phyloP scores from a whole-genome alignment of 2,113 vertebrate species.

The Atherinomorus stipes region DNA sequence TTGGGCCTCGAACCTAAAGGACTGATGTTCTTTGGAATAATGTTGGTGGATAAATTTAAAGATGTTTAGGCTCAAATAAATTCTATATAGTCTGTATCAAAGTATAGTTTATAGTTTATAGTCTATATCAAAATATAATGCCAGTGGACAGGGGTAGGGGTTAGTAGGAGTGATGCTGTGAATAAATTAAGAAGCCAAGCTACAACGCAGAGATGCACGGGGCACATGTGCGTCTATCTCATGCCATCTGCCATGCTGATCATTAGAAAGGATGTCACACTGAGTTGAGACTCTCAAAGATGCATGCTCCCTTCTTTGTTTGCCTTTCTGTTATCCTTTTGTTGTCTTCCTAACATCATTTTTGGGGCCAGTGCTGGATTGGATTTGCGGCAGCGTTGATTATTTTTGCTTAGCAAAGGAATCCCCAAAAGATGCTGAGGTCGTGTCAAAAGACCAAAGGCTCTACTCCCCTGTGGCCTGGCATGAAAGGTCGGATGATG shows the following conservation, averaged over 20 bases:
- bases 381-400: conserved; percentile 40
- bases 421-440: conserved; percentile 56
- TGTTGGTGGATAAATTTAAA: neutral
- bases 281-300: conserved; percentile 56
- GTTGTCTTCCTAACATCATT: conserved; percentile 45
- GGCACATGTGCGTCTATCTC: conserved; percentile 49
- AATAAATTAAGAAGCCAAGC: conserved; percentile 40
- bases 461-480: conserved; percentile 36
- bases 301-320: conserved; percentile 38
- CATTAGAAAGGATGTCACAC: conserved; percentile 70
- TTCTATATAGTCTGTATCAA: neutral
- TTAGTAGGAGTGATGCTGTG: conserved; percentile 15
- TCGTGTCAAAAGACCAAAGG: conserved; percentile 35
- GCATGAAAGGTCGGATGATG: conserved; percentile 62
- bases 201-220: conserved; percentile 15
- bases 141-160: neutral
- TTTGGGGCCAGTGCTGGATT: conserved; percentile 57
- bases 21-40: neutral
- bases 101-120: conserved; percentile 9
- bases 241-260: conserved; percentile 70
- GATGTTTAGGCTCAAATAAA: too few relatives aligned
- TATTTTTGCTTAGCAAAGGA: conserved; percentile 58
- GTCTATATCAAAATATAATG: neutral
- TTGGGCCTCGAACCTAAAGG: too few relatives aligned
- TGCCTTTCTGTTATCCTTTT: conserved; percentile 44